Evolutionary conservation across 2,797 vertebrate genomes (phyloP), one percentile per base, ranked within the genome.

Genomic region (Anguilla pacifica): DNA sequence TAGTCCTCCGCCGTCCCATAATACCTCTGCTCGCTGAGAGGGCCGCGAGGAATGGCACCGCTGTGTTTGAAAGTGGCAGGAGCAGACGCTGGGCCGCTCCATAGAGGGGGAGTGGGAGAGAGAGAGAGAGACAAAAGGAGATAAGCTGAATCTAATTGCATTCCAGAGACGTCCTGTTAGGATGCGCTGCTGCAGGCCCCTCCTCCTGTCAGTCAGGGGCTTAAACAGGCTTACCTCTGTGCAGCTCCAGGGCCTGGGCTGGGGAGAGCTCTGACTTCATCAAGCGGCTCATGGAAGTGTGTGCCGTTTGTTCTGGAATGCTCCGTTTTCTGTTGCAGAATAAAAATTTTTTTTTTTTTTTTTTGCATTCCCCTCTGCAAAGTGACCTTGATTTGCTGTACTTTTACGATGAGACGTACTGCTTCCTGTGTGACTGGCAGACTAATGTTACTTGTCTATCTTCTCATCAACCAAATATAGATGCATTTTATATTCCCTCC

Each of bases 141-240:
- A 94, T 94, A 94, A 96, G 93, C 94, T 94, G 94, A 95, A 96
- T 94, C 94, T 91, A 89, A 89, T 61, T 86, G 88, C 93, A 92
- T 94, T 91, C 90, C 91, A 92, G 86, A 88, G 88, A 87, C 89
- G 91, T 94, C 92, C 93, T 94, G 92, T 91, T 88, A 87, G 90
- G 92, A 90, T 90, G 89, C 92, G 88, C 88, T 87, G 86, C 90
- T 86, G 88, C 88, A 57, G 85, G 64, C 87, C 72, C 87, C 87
- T 57, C 64, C 77, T 13, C 6, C 79, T 22, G 10, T 61, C 74
- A 43, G 28, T 86, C 43, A 51, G 43, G 81, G 79, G 25, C 43
- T 67, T 35, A 39, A 67, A 70, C 61, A 64, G n/a, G 28, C 79
- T 87, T 84, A 84, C 61, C 81, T 72, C 31, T 70, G 61, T 70